Evolutionary conservation across 2,113 vertebrate species (phyloP).

Genomic region (Peromyscus polionotus): DNA sequence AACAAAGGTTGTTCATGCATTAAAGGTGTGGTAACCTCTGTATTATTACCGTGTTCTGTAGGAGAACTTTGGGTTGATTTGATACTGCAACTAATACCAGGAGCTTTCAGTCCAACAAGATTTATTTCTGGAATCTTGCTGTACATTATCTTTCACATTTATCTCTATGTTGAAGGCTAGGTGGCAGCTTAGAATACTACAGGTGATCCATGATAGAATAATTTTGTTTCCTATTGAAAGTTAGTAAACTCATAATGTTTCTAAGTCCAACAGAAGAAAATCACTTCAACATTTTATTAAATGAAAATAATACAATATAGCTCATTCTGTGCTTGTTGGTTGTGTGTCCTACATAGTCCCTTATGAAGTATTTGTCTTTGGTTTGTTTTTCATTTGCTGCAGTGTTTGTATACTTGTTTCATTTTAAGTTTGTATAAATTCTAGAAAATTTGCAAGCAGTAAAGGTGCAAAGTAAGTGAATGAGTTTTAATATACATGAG

Average conservation of each 20-base stretch:
- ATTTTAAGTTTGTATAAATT: conserved; percentile 32
- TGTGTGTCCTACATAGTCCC: background rate
- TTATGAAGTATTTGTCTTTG: background rate
- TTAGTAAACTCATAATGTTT: conserved; percentile 48
- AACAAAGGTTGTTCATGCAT: background rate
- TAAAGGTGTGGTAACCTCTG: background rate
- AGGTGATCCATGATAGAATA: background rate
- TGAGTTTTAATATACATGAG: background rate
- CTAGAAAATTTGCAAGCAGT: conserved; percentile 12
- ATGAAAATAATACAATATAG: background rate
- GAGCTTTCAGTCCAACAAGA: background rate
- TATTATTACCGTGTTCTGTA: background rate
- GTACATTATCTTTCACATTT: background rate
- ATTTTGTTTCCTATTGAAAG: background rate
- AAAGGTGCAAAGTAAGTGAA: background rate
- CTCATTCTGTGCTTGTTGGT: background rate
- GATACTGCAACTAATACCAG: background rate
- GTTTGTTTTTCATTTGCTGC: conserved; percentile 10
- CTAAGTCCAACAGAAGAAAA: background rate
- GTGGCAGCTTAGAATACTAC: background rate
- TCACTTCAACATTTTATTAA: conserved; percentile 17
- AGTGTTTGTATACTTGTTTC: conserved; percentile 32
- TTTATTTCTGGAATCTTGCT: conserved; percentile 20
- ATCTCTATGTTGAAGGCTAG: background rate
- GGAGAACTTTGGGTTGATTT: background rate